Percentiles rank a stretch among this genome's conserved stretches.
These are phyloP conservation scores for Calosoma granatense DNA, from an alignment of 1,140 invertebrate species.

Conservation along the genomic window DNA sequence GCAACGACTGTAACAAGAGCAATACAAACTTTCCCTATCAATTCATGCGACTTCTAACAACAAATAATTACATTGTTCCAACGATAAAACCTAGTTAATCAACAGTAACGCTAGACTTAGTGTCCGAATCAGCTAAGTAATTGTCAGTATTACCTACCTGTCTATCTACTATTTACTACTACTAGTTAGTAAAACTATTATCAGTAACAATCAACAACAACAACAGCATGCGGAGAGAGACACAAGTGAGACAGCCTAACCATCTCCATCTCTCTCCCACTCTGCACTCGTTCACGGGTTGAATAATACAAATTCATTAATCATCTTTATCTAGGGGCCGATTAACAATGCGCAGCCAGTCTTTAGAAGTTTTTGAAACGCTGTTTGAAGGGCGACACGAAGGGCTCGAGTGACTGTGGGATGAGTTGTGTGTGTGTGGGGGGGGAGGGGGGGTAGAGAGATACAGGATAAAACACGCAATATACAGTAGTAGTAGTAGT, in stretches of 20 bases:
- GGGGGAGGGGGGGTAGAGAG: not conserved
- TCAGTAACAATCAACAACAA: too few species aligned
- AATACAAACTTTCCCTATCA: not conserved
- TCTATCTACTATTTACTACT: not conserved
- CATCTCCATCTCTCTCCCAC: too few species aligned
- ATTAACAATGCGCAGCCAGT: not conserved
- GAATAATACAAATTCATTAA: not conserved
- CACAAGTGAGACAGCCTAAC: too few species aligned
- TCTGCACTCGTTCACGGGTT: not conserved
- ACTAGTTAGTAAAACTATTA: too few species aligned
- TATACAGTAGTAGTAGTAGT: too few species aligned
- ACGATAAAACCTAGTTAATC: not conserved
- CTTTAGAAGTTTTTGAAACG: not conserved
- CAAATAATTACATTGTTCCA: not conserved
- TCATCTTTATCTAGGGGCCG: slow-evolving; percentile 7
- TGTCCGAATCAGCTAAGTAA: too few species aligned
- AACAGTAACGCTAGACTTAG: not conserved
- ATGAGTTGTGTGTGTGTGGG: too few species aligned
- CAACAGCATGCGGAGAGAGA: too few species aligned
- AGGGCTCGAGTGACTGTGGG: too few species aligned
- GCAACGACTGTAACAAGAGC: too few species aligned
- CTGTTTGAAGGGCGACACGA: not conserved
- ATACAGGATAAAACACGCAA: not conserved
- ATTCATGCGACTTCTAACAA: too few species aligned
- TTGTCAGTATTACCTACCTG: not conserved